Percentiles rank a stretch among this genome's conserved stretches.
phyloP scores from a whole-genome alignment of 2,113 vertebrate species.

The Leptobrachium leishanense region DNA sequence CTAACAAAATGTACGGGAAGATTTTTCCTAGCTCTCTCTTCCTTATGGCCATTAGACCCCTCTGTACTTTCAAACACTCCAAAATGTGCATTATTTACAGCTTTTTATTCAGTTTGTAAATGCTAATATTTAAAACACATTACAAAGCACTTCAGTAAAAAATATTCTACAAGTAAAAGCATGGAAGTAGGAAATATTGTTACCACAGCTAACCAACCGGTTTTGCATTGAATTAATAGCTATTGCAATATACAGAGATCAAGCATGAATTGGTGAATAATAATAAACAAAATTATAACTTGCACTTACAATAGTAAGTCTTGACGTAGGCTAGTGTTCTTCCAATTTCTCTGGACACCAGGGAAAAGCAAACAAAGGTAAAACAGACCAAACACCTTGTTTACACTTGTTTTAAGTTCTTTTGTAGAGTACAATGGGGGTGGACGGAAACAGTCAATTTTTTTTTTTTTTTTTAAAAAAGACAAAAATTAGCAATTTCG shows the following conservation, averaged over 20 bases:
- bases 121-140: conserved; percentile 82
- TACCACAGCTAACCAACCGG: conserved; percentile 71
- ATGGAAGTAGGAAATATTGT: conserved; percentile 73
- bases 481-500: too few species aligned
- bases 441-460: too few species aligned
- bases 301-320: neutral
- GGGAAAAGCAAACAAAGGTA: neutral
- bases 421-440: neutral
- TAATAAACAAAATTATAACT: neutral
- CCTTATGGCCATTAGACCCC: too few species aligned
- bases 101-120: conserved; percentile 72
- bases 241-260: conserved; percentile 58
- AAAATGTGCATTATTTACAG: conserved; percentile 84
- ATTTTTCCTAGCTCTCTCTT: too few species aligned
- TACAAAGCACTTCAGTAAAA: conserved; percentile 83
- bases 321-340: neutral
- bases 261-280: neutral
- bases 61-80: conserved; percentile 67
- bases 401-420: neutral
- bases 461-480: too few species aligned
- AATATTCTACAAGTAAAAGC: conserved; percentile 81
- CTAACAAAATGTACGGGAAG: too few species aligned
- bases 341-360: neutral
- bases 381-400: too few species aligned
- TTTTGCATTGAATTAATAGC: conserved; percentile 66